Base-by-base conservation (phyloP, 2,888 invertebrate species). In the Embidobia sp. region DNA sequence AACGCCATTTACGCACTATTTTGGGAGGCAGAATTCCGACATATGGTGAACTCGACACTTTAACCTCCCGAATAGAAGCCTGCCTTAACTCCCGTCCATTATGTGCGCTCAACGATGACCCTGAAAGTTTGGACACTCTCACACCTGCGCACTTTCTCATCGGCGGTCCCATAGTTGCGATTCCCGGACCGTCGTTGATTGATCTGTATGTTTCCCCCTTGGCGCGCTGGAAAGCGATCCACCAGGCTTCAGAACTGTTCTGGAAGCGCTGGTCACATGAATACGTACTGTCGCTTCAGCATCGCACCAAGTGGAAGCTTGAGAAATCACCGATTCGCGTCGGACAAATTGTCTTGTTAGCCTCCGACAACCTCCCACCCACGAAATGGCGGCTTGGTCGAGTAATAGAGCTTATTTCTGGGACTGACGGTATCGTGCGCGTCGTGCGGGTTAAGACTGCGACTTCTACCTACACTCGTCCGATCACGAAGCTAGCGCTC, bases 261-360 rank as follows among this genome's bases (percentile, higher is more conserved):
- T 33, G 33, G 33, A 1, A 5, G 3, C 11, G 10, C 1, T 33
- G 33, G 33, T 10, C 33, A 1, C 1, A 15, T 7, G 55, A 57
- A 7, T 67, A 67, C 35, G 19, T 67, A 0, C 37, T 18, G 2
- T 55, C 67, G 0, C 7, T 55, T 2, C 55, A 67, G n/a, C 22
- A 55, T 0, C 35, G 55, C 0, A 26, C 42, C 1, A 55, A 48
- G 16, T 67, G 48, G 55, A 16, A 46, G 22, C 5, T n/a, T 6
- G 3, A 1, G 0, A 11, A n/a, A 1, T 8, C 18, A 8, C 22
- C 26, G 5, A 0, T 48, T 1, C 6, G 8, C 0, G 11, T 51
- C 13, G 42, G 42, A 2, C 64, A 64, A n/a, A n/a, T 64, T 7
- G 64, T 64, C 3, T 2, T 64, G 8, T 4, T 64, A 8, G n/a